Evolutionary conservation across 2,888 invertebrate species (phyloP), one percentile per base, ranked within the genome.

Genomic region (Acanthosoma haemorrhoidale): DNA sequence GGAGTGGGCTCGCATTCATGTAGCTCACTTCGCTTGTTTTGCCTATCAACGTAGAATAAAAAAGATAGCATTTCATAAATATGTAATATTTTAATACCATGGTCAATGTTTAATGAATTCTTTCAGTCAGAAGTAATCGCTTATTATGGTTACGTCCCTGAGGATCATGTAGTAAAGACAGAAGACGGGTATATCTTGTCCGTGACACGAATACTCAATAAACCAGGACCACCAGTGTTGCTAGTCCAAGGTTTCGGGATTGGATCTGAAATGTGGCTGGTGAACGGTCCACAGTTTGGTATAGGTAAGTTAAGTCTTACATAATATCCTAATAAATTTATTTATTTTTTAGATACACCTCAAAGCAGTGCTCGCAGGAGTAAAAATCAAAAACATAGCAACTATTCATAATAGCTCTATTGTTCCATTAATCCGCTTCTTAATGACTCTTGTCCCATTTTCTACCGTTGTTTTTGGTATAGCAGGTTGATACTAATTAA

Each of bases 201-300:
- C 15, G 51, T 67, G 6, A 15, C 31, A 4, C 29, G 36, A 11
- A 32, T 57, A 18, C 32, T 16, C 6, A 25, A 67, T 29, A 67
- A 34, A 34, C 25, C 11, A 15, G 43, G 73, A 16, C 43, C 64
- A 16, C 70, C 73, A 8, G 70, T 75, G 4, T 59, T 73, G 11
- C 61, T 75, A 41, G 70, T 69, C 31, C 72, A 73, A 60, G 75
- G 75, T 1, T 41, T 74, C 16, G 70, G 73, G 41, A 34, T 71
- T 5, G 70, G 79, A 3, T 79, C 80, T 0, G 80, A 80, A 61
- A 25, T 71, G 1, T 80, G 78, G 78, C 77, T 79, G 8, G 67
- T 79, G 3, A 18, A 74, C 11, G 80, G 79, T 2, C 76, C 78
- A 9, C 66, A 73, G 0, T 76, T 76, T 72, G 79, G 79, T 75